Base-by-base conservation (phyloP, 1,140 invertebrate species). In the Planococcus citri region DNA sequence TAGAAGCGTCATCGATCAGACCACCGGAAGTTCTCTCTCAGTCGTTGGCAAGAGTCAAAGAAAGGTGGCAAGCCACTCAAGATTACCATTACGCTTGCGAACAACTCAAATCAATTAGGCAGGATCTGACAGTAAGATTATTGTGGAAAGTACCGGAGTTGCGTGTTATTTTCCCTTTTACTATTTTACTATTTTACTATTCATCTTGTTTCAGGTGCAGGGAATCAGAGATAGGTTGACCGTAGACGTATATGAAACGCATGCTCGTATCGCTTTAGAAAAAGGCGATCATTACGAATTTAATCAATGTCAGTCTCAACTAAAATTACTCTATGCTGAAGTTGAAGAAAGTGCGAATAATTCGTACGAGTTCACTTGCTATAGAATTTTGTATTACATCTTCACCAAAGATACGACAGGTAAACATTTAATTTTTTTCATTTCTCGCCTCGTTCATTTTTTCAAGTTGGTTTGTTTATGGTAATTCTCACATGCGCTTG, bases 271-370 rank as follows among this genome's bases (percentile, higher is more conserved):
- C 76, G 95, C 95, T 68, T 82, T 98, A 77, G 95, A 98, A 78
- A 96, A 94, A 79, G 91, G 92, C 58, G 96, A 99, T 78, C 94
- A 97, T 78, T 94, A 96, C 78, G 96, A 98, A 78, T 98, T 98
- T 77, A 98, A 98, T 82, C 96, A 98, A 78, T 98, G 96, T 79
- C 96, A 98, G 81, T 96, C 94, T 41, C 96, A 98, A 80, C 80
- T 99, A 27, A 92, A 92, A 82, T 89, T 93, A 82, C 82, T 99
- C 10, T 98, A 96, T 78, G 78, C 83, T 70, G 88, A 91, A 76
- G 78, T 88, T 27, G 68, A 69, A 14, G 72, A 73, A 1, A 51
- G 51, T 21, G 37, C 69, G 29, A 68, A 68, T 33, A 89, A 94
- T 80, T 80, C 82, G 67, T 83, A 88, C 71, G 96, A 99, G 81